phyloP scores from a whole-genome alignment of 1,140 invertebrate species.

The Pseudomyrmex gracilis region DNA sequence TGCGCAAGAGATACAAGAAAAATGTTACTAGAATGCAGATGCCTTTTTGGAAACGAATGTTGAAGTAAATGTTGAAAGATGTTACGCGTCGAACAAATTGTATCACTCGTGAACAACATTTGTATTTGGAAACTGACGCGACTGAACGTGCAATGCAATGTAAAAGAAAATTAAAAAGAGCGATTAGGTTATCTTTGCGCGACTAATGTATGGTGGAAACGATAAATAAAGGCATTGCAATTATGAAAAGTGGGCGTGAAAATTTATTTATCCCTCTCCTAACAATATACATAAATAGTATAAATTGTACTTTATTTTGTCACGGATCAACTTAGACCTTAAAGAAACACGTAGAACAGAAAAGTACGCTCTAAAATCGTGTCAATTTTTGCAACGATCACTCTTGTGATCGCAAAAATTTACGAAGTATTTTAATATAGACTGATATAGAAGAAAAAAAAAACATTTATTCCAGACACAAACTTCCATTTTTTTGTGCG shows the following conservation, averaged over 20 bases:
- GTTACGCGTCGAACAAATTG: conserved; percentile 40
- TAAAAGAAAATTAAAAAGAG: conserved; percentile 47
- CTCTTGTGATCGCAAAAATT: conserved; percentile 10
- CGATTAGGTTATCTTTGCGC: conserved; percentile 66
- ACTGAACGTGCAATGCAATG: conserved; percentile 43
- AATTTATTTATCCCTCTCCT: too few relatives aligned
- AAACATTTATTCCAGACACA: too few relatives aligned
- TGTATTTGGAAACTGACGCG: conserved; percentile 26
- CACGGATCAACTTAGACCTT: neutral
- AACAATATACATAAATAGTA: neutral
- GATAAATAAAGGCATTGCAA: conserved; percentile 82
- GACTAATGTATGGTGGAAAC: conserved; percentile 75
- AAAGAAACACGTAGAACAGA: neutral
- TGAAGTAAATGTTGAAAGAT: conserved; percentile 45
- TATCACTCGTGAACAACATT: conserved; percentile 32
- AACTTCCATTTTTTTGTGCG: conserved; percentile 1
- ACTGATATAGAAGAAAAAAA: conserved; percentile 29
- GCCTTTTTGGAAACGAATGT: conserved; percentile 60
- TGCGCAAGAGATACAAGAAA: conserved; percentile 52
- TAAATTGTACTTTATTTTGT: too few relatives aligned
- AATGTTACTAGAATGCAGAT: conserved; percentile 72
- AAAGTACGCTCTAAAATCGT: conserved; percentile 9
- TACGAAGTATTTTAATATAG: conserved; percentile 10
- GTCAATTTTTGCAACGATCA: neutral
- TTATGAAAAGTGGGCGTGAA: conserved; percentile 54